phyloP scores from a whole-genome alignment of 2,888 invertebrate genomes.

The Tenthredo notha region DNA sequence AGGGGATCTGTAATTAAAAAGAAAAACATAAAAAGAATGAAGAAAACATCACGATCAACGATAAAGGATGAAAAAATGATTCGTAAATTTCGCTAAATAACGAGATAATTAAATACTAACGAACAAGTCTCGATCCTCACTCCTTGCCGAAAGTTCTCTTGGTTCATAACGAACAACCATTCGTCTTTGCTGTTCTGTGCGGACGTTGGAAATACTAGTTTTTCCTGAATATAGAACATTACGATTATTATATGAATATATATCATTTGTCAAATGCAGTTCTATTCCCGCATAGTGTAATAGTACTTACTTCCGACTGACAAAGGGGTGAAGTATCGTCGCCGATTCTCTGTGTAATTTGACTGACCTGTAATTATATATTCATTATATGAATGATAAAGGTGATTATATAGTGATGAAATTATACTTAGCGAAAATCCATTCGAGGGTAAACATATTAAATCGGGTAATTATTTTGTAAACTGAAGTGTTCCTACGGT shows the following conservation, averaged over 20 bases:
- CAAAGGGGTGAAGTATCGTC: constrained; percentile 63
- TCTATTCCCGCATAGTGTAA: background rate
- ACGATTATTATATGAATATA: background rate
- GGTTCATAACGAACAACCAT: constrained; percentile 87
- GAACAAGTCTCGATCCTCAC: constrained; percentile 87
- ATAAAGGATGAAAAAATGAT: background rate
- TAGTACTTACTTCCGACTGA: constrained; percentile 59
- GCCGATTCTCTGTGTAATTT: constrained; percentile 63
- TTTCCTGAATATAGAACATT: constrained; percentile 69
- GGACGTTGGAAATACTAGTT: constrained; percentile 83
- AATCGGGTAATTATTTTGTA: background rate
- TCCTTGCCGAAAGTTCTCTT: constrained; percentile 84
- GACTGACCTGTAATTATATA: constrained; percentile 58
- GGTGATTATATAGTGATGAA: background rate
- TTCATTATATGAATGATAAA: background rate
- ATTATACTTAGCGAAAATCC: background rate
- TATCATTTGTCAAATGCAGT: background rate
- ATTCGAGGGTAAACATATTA: background rate
- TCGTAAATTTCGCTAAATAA: background rate
- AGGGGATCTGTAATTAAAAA: constrained; percentile 65
- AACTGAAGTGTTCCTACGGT: background rate
- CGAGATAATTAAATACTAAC: constrained; percentile 78
- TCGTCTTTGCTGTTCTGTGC: constrained; percentile 82
- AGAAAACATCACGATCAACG: background rate
- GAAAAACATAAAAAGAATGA: background rate